Base-by-base conservation (phyloP, 2,888 invertebrate genomes). In the Pterostichus madidus region DNA sequence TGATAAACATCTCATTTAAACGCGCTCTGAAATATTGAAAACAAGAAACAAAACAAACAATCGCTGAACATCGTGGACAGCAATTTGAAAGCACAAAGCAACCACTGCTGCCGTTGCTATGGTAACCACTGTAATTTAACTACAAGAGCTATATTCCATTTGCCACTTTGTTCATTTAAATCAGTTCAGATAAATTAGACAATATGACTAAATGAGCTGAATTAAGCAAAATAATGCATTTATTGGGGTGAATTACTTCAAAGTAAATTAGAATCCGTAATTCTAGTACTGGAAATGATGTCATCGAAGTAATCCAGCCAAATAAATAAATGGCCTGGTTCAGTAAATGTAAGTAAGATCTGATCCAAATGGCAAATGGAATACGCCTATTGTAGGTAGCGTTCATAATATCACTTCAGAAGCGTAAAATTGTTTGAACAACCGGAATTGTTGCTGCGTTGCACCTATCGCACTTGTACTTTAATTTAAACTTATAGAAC, bases 81-180 rank as follows among this genome's bases (percentile, higher is more conserved):
- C 64, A 64, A 64, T 64, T 64, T 64, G 64, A 35, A 49, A 59
- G 64, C 64, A 64, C 39, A 64, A 64, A 64, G 64, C 59, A 13
- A 32, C 64, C 64, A 32, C 64, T 35, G 31, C n/a, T 5, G 24
- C 11, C 11, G 13, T 64, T 35, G 32, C 35, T 13, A 49, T 64
- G 35, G 35, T 13, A 64, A 64, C 64, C 32, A 64, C 35, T 10
- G 64, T 35, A 64, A 64, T 64, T 64, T 35, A 64, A 64, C 64
- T 64, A 64, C 35, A n/a, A n/a, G n/a, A n/a, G n/a, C n/a, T n/a
- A n/a, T n/a, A n/a, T n/a, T n/a, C n/a, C n/a, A n/a, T n/a, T n/a
- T n/a, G n/a, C n/a, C n/a, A n/a, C n/a, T n/a, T n/a, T n/a, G n/a
- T n/a, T n/a, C n/a, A n/a, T n/a, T n/a, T n/a, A n/a, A n/a, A n/a